A percentile compares a stretch with the other conserved stretches of the same genome.
Evolutionary conservation across 1,140 invertebrate species (phyloP).

Genomic region (Semibalanus balanoides): DNA sequence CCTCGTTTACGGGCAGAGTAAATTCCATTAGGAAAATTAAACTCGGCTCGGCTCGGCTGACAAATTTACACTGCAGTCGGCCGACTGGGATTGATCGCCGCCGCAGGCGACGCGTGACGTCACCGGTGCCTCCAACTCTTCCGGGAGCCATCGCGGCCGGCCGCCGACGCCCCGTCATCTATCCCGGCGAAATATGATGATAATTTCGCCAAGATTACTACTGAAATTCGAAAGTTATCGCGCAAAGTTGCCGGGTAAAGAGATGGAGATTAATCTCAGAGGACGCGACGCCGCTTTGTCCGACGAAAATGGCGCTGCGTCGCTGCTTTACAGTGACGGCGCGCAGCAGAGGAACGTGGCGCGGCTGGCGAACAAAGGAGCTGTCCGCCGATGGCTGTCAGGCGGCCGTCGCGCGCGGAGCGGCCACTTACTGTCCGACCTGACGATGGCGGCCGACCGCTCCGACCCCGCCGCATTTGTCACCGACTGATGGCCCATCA

Average conservation of each 20-base stretch:
- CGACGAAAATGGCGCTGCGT: not conserved
- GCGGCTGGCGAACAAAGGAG: not conserved
- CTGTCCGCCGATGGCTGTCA: too few relatives aligned
- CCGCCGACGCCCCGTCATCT: not conserved
- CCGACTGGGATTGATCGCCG: not conserved
- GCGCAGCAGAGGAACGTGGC: not conserved
- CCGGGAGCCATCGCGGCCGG: not conserved
- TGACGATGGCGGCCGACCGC: not conserved
- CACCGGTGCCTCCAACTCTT: not conserved
- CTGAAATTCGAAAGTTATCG: conserved; percentile 2
- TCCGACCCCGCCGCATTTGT: not conserved
- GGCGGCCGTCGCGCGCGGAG: too few relatives aligned
- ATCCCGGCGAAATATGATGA: not conserved
- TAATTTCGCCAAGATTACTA: not conserved
- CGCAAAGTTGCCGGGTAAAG: conserved; percentile 1
- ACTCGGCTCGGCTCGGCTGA: not conserved
- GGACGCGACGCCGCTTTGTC: not conserved
- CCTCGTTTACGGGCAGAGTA: not conserved
- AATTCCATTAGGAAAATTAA: conserved; percentile 3
- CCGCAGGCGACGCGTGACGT: not conserved
- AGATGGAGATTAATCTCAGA: not conserved
- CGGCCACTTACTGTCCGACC: not conserved
- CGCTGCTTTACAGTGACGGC: not conserved
- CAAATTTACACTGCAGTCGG: not conserved
- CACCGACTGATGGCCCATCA: not conserved